phyloP scores from a whole-genome alignment of 2,888 invertebrate genomes.

The Tachina grossa region DNA sequence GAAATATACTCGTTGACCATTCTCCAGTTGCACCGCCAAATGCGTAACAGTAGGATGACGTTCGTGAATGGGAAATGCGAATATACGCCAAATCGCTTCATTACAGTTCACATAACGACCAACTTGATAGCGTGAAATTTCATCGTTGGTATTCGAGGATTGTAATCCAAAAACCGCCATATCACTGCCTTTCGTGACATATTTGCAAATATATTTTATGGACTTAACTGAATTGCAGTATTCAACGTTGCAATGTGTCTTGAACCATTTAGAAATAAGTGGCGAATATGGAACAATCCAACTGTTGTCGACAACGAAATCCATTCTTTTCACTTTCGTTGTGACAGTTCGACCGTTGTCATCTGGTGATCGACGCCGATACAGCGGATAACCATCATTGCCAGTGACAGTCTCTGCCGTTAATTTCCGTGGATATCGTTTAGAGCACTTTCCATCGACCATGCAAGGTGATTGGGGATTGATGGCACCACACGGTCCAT shows the following conservation, averaged over 20 bases:
- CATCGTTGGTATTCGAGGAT: no score
- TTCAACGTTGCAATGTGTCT: background rate
- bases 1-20: no score
- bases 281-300: background rate
- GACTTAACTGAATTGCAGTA: slow-evolving; percentile 9
- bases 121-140: slow-evolving; percentile 60
- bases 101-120: slow-evolving; percentile 74
- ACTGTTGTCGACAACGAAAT: slow-evolving; percentile 7
- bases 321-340: background rate
- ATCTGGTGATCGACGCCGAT: background rate
- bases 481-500: slow-evolving; percentile 39
- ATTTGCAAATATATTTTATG: background rate
- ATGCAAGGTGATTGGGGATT: slow-evolving; percentile 48
- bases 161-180: no score
- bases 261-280: background rate
- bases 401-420: background rate
- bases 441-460: slow-evolving; percentile 4
- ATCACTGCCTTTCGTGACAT: no score
- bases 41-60: no score
- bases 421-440: slow-evolving; percentile 5
- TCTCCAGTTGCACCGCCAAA: no score
- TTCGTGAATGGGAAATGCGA: no score
- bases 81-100: slow-evolving; percentile 56
- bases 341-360: background rate
- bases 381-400: slow-evolving; percentile 5